Base-by-base conservation (phyloP, 1,140 invertebrate genomes). In the Ephestia elutella region DNA sequence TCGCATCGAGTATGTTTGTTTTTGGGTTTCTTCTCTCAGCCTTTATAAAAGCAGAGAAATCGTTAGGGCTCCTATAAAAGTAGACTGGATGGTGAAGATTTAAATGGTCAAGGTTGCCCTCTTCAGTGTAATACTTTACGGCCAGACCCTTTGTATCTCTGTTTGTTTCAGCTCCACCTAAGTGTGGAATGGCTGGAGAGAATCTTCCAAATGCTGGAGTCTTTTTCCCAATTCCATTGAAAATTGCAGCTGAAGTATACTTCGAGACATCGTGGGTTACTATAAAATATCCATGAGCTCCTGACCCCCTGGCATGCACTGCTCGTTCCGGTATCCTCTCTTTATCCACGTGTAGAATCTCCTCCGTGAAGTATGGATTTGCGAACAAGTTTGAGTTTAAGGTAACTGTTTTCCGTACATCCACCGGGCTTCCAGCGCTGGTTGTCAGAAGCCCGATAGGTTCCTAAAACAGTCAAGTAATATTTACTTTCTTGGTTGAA, bases 251-350 rank as follows among this genome's bases (percentile, higher is more conserved):
- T 66, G 95, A 96, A 56, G 87, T 92, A 73, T 96, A 97, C 59
- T 94, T 92, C 0, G 91, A 92, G 32, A 98, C 96, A 71, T 98
- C 95, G 71, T 98, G 93, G 0, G 96, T 98, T 2, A 96, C 93
- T 86, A 97, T 95, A 76, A 98, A 97, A 71, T 96, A 97, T 0
- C 97, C 97, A 90, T 97, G 97, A 5, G 97, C 97, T 57, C 96
- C 96, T 38, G 95, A 94, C 71, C 97, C 97, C 89, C 98, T 98
- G 0, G 96, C 96, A 80, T 98, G 96, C 0, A 53, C 50, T 21
- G 20, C 15, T 56, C 54, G 32, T 56, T 59, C 38, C 19, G 35
- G 55, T 48, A 32, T 17, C 48, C 58, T 63, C 28, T 59, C 21
- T 2, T 25, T 38, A 51, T 44, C 38, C 15, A 17, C 15, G 38